A percentile compares a stretch with the other conserved stretches of the same genome.
Evolutionary conservation across 2,797 vertebrate genomes (phyloP).

Genomic region (Muscicapa comitata): DNA sequence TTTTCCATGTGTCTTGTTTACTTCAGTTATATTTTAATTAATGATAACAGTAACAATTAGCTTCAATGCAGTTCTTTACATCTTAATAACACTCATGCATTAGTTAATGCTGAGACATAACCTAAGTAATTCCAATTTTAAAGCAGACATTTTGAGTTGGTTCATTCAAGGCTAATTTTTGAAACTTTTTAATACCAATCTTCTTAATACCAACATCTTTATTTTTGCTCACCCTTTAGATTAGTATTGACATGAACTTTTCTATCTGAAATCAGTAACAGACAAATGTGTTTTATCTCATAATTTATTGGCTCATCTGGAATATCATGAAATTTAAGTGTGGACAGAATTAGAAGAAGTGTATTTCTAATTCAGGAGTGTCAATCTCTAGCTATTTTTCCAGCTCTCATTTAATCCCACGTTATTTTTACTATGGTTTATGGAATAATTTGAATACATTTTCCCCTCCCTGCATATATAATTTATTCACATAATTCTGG

Average conservation of each 20-base stretch:
- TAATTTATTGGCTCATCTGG: background rate
- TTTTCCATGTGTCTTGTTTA: slow-evolving; percentile 28
- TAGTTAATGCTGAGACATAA: background rate
- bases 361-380: background rate
- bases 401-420: slow-evolving; percentile 40
- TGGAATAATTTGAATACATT: slow-evolving; percentile 31
- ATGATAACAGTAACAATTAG: background rate
- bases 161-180: slow-evolving; percentile 19
- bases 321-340: background rate
- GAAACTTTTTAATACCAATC: background rate
- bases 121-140: slow-evolving; percentile 16
- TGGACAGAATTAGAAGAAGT: slow-evolving; percentile 13
- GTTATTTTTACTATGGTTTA: slow-evolving; percentile 49
- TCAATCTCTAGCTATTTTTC: slow-evolving; percentile 13
- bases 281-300: background rate
- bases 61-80: background rate
- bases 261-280: background rate
- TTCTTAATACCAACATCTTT: background rate
- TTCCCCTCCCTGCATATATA: background rate
- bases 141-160: background rate
- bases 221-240: background rate
- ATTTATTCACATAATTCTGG: slow-evolving; percentile 24
- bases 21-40: slow-evolving; percentile 36
- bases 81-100: background rate
- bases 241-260: background rate